Evolutionary conservation across 2,888 invertebrate species (phyloP).

Genomic region (Lasioglossum figueresi): DNA sequence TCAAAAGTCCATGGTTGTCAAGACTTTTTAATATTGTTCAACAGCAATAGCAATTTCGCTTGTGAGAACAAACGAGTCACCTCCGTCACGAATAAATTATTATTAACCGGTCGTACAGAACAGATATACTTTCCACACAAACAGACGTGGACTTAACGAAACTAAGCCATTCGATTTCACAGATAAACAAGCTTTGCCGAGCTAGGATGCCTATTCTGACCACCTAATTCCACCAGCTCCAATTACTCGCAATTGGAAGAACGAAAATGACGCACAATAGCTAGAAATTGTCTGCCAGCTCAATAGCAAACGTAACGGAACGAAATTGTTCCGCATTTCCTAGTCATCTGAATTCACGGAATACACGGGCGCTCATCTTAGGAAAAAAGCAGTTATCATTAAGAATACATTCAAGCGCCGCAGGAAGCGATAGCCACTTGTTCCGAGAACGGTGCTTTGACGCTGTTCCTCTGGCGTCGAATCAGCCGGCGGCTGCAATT

Average conservation of each 20-base stretch:
- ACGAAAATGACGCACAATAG: not conserved
- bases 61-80: not conserved
- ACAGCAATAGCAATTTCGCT: not conserved
- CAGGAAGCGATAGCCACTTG: constrained; percentile 19
- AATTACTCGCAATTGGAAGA: not conserved
- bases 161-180: not conserved
- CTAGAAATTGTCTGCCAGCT: not conserved
- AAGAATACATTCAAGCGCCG: constrained; percentile 32
- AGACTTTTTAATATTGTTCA: not conserved
- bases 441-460: not conserved
- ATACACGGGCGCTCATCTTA: not conserved
- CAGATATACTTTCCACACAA: not conserved
- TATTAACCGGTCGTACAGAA: not conserved
- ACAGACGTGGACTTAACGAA: not conserved
- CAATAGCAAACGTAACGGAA: not conserved
- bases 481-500: constrained; percentile 8
- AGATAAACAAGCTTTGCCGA: not conserved
- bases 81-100: not conserved
- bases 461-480: not conserved
- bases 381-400: constrained; percentile 13
- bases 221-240: not conserved
- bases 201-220: not conserved
- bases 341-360: not conserved
- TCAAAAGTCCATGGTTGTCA: not conserved
- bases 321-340: not conserved